Evolutionary conservation across 2,888 invertebrate genomes (phyloP).

Genomic region (Plagodis dolabraria): DNA sequence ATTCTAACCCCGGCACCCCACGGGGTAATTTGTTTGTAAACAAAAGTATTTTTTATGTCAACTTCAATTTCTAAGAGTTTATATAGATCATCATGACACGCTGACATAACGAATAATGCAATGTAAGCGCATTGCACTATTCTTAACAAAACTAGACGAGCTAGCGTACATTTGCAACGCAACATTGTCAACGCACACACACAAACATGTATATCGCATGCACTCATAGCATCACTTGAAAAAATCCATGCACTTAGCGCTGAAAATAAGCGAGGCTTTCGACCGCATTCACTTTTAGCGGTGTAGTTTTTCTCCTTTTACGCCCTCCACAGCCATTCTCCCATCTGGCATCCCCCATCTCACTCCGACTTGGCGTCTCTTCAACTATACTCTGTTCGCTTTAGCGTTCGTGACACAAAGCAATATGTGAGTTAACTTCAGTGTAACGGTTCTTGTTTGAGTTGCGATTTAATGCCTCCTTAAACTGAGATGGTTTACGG

Average conservation of each 20-base stretch:
- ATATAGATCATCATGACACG: too few species aligned
- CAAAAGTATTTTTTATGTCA: too few species aligned
- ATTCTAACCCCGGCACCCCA: too few species aligned
- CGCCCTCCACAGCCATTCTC: conserved; percentile 80
- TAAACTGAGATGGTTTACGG: conserved; percentile 85
- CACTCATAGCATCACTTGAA: conserved; percentile 78
- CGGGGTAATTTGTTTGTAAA: too few species aligned
- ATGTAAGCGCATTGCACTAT: too few species aligned
- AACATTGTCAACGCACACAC: conserved; percentile 27
- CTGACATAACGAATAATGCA: too few species aligned
- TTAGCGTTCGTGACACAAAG: conserved; percentile 84
- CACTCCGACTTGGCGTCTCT: conserved; percentile 66
- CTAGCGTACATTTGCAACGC: conserved; percentile 3
- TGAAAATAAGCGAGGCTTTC: conserved; percentile 83
- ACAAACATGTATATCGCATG: conserved; percentile 34
- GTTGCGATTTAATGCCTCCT: conserved; percentile 85
- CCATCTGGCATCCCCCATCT: conserved; percentile 69
- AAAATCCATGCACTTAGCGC: conserved; percentile 84
- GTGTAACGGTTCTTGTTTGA: conserved; percentile 84
- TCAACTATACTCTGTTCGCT: conserved; percentile 72
- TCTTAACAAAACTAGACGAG: neutral
- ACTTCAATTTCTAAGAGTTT: too few species aligned
- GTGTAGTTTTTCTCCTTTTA: conserved; percentile 84
- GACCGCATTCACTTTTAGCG: conserved; percentile 85
- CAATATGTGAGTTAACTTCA: conserved; percentile 85